phyloP scores from a whole-genome alignment of 2,797 vertebrate species.

The Arnoldichthys spilopterus region DNA sequence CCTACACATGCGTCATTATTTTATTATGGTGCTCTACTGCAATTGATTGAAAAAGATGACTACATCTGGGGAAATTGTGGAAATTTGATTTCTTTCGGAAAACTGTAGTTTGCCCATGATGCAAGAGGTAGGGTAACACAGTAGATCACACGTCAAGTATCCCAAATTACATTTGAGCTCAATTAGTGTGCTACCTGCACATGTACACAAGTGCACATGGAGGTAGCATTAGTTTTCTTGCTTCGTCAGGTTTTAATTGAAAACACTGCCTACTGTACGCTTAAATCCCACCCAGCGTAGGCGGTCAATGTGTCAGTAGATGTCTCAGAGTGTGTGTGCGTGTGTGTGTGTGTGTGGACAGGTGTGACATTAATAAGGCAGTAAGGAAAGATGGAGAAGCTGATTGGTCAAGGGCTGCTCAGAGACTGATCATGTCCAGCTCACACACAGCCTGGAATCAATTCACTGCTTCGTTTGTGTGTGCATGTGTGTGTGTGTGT shows the following conservation, averaged over 20 bases:
- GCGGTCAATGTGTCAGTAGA: neutral
- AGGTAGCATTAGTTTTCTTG: too few species aligned
- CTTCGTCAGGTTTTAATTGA: neutral
- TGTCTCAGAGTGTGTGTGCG: neutral
- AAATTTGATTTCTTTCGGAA: too few species aligned
- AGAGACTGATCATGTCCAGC: slow-evolving; percentile 31
- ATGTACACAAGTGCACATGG: too few species aligned
- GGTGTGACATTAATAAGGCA: slow-evolving; percentile 33
- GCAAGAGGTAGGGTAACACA: too few species aligned
- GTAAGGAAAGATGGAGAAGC: slow-evolving; percentile 6
- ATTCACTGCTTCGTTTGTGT: neutral
- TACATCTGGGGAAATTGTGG: too few species aligned
- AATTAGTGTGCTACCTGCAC: too few species aligned
- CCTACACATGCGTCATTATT: too few species aligned
- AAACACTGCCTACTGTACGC: neutral
- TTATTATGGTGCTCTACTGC: too few species aligned
- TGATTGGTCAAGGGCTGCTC: slow-evolving; percentile 31
- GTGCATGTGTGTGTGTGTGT: slow-evolving; percentile 14
- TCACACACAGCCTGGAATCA: slow-evolving; percentile 23
- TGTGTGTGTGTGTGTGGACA: slow-evolving; percentile 21
- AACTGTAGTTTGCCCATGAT: too few species aligned
- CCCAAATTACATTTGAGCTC: too few species aligned
- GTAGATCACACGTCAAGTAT: too few species aligned
- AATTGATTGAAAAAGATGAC: too few species aligned
- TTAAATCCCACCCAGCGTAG: neutral